Conservation (phyloP, 2,888 invertebrate species). For the Amblyjoppa fuscipennis region DNA sequence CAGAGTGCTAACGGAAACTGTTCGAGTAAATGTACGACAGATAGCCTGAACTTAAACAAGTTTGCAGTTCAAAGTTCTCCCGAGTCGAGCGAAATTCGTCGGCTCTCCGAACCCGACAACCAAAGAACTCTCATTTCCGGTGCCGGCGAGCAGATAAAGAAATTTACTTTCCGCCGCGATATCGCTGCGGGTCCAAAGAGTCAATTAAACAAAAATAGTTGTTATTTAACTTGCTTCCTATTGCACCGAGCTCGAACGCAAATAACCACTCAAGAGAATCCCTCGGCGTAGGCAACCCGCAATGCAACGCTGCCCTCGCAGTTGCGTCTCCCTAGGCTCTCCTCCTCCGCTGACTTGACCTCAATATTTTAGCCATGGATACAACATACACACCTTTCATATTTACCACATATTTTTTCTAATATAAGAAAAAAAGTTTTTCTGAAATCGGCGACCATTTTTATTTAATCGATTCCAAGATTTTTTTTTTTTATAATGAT, state of each 20-base stretch:
- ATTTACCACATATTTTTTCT: too few relatives aligned
- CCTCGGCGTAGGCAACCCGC: slow-evolving; percentile 53
- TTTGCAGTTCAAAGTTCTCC: slow-evolving; percentile 48
- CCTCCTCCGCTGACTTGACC: neutral
- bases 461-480: too few relatives aligned
- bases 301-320: slow-evolving; percentile 38
- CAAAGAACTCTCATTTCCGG: slow-evolving; percentile 49
- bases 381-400: neutral
- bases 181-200: neutral
- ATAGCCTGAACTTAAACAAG: slow-evolving; percentile 47
- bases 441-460: too few relatives aligned
- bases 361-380: neutral
- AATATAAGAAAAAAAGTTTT: too few relatives aligned
- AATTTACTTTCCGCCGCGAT: slow-evolving; percentile 33
- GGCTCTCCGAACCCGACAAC: slow-evolving; percentile 36
- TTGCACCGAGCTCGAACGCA: slow-evolving; percentile 4
- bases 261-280: slow-evolving; percentile 19
- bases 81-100: slow-evolving; percentile 52
- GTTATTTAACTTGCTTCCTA: neutral
- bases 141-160: slow-evolving; percentile 30
- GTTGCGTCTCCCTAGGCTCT: slow-evolving; percentile 37
- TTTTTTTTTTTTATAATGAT: too few relatives aligned
- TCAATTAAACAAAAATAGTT: neutral
- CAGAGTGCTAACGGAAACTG: slow-evolving; percentile 4
- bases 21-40: slow-evolving; percentile 26